phyloP scores from a whole-genome alignment of 2,797 vertebrate species.

The Chiloscyllium punctatum region DNA sequence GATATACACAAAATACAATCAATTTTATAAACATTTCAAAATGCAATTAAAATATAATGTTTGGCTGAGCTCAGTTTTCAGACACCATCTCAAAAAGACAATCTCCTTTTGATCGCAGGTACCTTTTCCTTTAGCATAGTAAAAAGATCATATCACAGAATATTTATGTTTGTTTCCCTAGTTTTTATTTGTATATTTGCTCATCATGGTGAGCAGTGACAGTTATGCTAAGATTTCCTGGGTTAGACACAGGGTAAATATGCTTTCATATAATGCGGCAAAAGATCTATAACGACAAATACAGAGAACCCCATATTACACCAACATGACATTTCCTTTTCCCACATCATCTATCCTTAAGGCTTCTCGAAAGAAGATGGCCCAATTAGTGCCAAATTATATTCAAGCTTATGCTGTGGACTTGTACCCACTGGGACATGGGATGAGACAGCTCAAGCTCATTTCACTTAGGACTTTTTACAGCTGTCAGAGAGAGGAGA shows the following conservation, averaged over 20 bases:
- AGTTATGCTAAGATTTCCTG: not conserved
- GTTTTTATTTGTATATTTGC: not conserved
- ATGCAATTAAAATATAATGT: not conserved
- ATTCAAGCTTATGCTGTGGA: not conserved
- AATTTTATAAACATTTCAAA: not conserved
- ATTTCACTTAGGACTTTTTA: not conserved
- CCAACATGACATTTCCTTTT: conserved; percentile 21
- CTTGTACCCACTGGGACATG: not conserved
- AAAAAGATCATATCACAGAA: not conserved
- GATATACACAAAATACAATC: not conserved
- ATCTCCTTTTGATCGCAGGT: not conserved
- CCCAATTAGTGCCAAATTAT: conserved; percentile 21
- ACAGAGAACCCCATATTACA: too few species aligned
- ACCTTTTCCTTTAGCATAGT: not conserved
- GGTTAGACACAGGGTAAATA: not conserved
- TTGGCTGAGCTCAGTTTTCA: not conserved
- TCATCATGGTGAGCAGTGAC: not conserved
- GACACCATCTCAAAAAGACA: not conserved
- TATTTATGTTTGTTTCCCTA: not conserved
- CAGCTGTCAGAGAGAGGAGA: not conserved
- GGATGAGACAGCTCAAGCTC: not conserved
- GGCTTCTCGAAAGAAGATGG: not conserved
- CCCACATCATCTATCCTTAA: not conserved
- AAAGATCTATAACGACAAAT: not conserved
- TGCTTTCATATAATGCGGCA: not conserved